A percentile compares a stretch with the other conserved stretches of the same genome.
Evolutionary conservation across 92 coral and sea anemone genomes (phyloP).

Genomic region (Porites rus): DNA sequence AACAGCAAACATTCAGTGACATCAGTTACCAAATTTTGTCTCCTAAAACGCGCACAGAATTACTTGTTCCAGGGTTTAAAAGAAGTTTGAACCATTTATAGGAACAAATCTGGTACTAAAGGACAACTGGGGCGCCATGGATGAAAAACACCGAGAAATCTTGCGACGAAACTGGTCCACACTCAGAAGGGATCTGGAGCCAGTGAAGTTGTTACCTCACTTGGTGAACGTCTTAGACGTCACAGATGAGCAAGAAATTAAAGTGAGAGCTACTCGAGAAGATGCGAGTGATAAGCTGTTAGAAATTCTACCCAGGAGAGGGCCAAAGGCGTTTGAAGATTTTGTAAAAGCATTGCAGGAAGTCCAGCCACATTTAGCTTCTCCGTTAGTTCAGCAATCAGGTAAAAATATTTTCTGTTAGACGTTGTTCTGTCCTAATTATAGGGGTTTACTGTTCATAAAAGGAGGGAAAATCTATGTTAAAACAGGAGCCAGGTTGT

Average conservation of each 20-base stretch:
- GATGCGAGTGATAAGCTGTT: slow-evolving; percentile 70
- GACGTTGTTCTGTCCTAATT: neutral
- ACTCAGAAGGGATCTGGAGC: slow-evolving; percentile 84
- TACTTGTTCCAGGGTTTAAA: no score
- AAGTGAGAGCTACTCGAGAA: slow-evolving; percentile 70
- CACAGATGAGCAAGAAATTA: slow-evolving; percentile 78
- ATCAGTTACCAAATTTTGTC: no score
- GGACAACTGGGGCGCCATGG: slow-evolving; percentile 34
- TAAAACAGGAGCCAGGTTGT: no score
- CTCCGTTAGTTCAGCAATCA: slow-evolving; percentile 58
- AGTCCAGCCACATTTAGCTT: slow-evolving; percentile 74
- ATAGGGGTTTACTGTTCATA: no score
- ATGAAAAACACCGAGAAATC: slow-evolving; percentile 70
- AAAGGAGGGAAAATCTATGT: no score
- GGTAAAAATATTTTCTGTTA: slow-evolving; percentile 30
- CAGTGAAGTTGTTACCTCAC: slow-evolving; percentile 71
- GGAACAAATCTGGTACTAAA: neutral
- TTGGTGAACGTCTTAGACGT: slow-evolving; percentile 73
- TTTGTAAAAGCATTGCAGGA: slow-evolving; percentile 74
- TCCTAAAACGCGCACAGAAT: no score
- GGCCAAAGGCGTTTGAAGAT: slow-evolving; percentile 74
- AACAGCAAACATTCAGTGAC: no score
- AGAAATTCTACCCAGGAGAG: slow-evolving; percentile 90
- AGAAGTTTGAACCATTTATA: neutral
- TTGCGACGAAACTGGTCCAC: slow-evolving; percentile 64